A percentile compares a stretch with the other conserved stretches of the same genome.
phyloP scores from a whole-genome alignment of 2,888 invertebrate genomes.

The Lithophane ornitopus region DNA sequence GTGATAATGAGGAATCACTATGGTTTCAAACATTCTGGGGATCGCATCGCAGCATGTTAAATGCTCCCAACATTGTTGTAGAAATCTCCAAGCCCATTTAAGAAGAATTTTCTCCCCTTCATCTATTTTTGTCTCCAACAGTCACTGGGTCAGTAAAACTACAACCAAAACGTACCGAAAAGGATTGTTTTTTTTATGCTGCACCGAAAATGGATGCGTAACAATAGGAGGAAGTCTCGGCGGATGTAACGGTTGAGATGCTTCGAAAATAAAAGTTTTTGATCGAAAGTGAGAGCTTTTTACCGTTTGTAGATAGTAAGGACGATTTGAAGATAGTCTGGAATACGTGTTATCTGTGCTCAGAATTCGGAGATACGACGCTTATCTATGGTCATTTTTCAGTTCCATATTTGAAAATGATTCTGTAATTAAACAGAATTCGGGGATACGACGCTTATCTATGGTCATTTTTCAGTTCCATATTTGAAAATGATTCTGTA shows the following conservation, averaged over 20 bases:
- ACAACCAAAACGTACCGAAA: conserved; percentile 9
- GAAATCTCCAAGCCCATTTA: too few relatives aligned
- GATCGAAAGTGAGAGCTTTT: conserved; percentile 35
- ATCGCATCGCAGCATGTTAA: neutral
- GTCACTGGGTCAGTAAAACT: conserved; percentile 28
- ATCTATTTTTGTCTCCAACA: neutral
- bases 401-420: neutral
- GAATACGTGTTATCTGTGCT: too few relatives aligned
- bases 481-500: neutral
- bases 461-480: neutral
- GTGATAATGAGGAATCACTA: neutral
- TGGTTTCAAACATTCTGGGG: neutral
- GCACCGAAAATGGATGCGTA: conserved; percentile 38
- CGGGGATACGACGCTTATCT: neutral
- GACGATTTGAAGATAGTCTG: neutral
- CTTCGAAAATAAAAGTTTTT: conserved; percentile 42
- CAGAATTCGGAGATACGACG: neutral
- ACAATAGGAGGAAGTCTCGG: conserved; percentile 40
- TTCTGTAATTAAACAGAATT: neutral
- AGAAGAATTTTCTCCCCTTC: too few relatives aligned
- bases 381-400: neutral
- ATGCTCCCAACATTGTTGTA: too few relatives aligned
- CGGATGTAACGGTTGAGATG: conserved; percentile 45
- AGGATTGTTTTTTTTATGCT: conserved; percentile 28
- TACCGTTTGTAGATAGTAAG: conserved; percentile 25